These are phyloP conservation scores for Drosophila borborema DNA, from an alignment of 2,888 invertebrate species.

Conservation along the genomic window DNA sequence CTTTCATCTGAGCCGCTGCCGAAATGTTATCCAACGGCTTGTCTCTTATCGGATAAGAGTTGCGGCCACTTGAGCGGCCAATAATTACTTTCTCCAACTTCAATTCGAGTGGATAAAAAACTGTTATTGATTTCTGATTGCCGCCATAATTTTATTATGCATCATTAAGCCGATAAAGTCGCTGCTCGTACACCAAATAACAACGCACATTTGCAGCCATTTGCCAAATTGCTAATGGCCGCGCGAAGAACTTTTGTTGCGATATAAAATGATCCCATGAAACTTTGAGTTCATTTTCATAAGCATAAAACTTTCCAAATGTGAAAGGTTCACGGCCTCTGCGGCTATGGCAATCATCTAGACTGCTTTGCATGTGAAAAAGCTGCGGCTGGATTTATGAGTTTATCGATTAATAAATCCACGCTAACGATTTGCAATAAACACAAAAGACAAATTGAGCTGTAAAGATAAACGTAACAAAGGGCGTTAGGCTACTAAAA, in stretches of 20 bases:
- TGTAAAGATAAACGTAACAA: slow-evolving; percentile 23
- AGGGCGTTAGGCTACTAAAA: slow-evolving; percentile 17
- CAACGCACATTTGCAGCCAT: slow-evolving; percentile 49
- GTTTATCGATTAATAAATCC: slow-evolving; percentile 36
- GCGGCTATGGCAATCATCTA: background rate
- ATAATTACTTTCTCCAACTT: slow-evolving; percentile 76
- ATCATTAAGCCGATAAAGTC: slow-evolving; percentile 71
- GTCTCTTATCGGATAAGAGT: slow-evolving; percentile 62
- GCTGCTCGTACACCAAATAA: slow-evolving; percentile 25
- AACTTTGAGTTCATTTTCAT: slow-evolving; percentile 54
- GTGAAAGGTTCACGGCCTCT: slow-evolving; percentile 67
- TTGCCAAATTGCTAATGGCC: slow-evolving; percentile 69
- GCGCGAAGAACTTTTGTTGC: slow-evolving; percentile 32
- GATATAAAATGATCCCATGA: slow-evolving; percentile 40
- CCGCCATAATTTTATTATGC: slow-evolving; percentile 70
- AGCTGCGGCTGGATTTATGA: slow-evolving; percentile 27
- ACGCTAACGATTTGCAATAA: slow-evolving; percentile 32
- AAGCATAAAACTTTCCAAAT: slow-evolving; percentile 68
- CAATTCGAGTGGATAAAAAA: slow-evolving; percentile 43
- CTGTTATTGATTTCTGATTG: slow-evolving; percentile 77
- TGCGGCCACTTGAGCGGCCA: slow-evolving; percentile 44
- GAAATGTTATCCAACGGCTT: slow-evolving; percentile 41
- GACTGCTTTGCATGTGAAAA: slow-evolving; percentile 47
- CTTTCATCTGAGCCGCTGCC: slow-evolving; percentile 66
- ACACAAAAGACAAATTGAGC: slow-evolving; percentile 32